Evolutionary conservation across 2,888 invertebrate genomes (phyloP).

Genomic region (Dromius quadrimaculatus): DNA sequence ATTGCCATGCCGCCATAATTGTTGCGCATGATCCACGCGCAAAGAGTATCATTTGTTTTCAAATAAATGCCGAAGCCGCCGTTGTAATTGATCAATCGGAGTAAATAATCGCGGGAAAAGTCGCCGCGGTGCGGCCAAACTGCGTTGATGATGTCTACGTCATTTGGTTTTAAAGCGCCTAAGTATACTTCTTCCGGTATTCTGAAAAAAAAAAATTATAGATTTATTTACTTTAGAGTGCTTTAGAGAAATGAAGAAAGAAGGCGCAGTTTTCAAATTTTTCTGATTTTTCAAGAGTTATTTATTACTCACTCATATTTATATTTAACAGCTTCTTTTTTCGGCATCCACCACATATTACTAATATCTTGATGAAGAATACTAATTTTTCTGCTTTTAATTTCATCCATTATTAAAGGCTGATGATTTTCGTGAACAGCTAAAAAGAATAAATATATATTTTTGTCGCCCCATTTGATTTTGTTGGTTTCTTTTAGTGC

Average conservation of each 20-base stretch:
- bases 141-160: slow-evolving; percentile 60
- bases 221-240: too few relatives aligned
- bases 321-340: slow-evolving; percentile 54
- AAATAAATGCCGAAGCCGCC: slow-evolving; percentile 63
- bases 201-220: slow-evolving; percentile 59
- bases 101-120: slow-evolving; percentile 60
- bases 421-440: slow-evolving; percentile 57
- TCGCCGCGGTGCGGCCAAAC: slow-evolving; percentile 62
- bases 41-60: slow-evolving; percentile 60
- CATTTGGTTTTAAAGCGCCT: slow-evolving; percentile 58
- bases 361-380: slow-evolving; percentile 43
- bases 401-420: slow-evolving; percentile 55
- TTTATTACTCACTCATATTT: slow-evolving; percentile 52
- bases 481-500: slow-evolving; percentile 57
- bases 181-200: slow-evolving; percentile 62
- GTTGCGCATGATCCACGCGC: slow-evolving; percentile 63
- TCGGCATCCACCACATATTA: slow-evolving; percentile 55
- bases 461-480: slow-evolving; percentile 59
- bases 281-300: too few relatives aligned
- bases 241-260: too few relatives aligned
- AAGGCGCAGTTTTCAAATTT: too few relatives aligned
- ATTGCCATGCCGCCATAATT: slow-evolving; percentile 62
- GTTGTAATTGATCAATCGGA: slow-evolving; percentile 60
- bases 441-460: slow-evolving; percentile 57
- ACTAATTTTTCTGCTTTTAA: slow-evolving; percentile 54